A percentile compares a stretch with the other conserved stretches of the same genome.
Evolutionary conservation across 2,113 vertebrate species (phyloP).

Genomic region (Notarius quadriscutis): DNA sequence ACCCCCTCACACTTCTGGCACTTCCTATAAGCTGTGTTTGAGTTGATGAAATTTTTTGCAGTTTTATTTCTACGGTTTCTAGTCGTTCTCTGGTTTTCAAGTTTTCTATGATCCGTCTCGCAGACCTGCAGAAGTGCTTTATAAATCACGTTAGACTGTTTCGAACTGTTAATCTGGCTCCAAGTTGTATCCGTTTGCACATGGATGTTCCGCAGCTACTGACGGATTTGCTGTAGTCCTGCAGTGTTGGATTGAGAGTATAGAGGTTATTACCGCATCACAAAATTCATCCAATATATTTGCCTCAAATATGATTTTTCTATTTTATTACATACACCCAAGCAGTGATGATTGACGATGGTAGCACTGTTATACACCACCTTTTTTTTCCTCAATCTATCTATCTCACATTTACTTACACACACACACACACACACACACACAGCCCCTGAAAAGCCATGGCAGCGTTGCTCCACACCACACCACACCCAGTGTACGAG

Average conservation of each 20-base stretch:
- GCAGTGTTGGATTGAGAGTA: slow-evolving; percentile 36
- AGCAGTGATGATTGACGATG: slow-evolving; percentile 30
- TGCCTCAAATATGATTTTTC: slow-evolving; percentile 25
- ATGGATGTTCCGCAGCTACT: slow-evolving; percentile 24
- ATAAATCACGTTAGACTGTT: slow-evolving; percentile 72
- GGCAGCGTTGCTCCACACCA: slow-evolving; percentile 44
- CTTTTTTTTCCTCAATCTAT: background rate
- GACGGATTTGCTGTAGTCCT: slow-evolving; percentile 45
- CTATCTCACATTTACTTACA: background rate
- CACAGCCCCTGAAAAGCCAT: slow-evolving; percentile 63
- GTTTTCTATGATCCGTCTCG: slow-evolving; percentile 44
- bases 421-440: background rate
- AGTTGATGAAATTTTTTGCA: background rate
- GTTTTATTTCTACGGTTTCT: slow-evolving; percentile 28
- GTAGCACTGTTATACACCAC: slow-evolving; percentile 45
- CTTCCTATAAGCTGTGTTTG: slow-evolving; percentile 29
- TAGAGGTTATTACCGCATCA: slow-evolving; percentile 45
- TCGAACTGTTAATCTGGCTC: slow-evolving; percentile 57
- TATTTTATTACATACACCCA: slow-evolving; percentile 4
- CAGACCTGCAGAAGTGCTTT: slow-evolving; percentile 72
- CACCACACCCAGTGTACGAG: slow-evolving; percentile 65
- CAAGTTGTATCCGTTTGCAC: slow-evolving; percentile 68
- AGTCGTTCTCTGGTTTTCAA: slow-evolving; percentile 28
- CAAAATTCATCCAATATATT: slow-evolving; percentile 5
- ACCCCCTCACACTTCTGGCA: slow-evolving; percentile 1